Evolutionary conservation across 2,113 vertebrate species (phyloP).

Genomic region (Accipiter cooperii): DNA sequence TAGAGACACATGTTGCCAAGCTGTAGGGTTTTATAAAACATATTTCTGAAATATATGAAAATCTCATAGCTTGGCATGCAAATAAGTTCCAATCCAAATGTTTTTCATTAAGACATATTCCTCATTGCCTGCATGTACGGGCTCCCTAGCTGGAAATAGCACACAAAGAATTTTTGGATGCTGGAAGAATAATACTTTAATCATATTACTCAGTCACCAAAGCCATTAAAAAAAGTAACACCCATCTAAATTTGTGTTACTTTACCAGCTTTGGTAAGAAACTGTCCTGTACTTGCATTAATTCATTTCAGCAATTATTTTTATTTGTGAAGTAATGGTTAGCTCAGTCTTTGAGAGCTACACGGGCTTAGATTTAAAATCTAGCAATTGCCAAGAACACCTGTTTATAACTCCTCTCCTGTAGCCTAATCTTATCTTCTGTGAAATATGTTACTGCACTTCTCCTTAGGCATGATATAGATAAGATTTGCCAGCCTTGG

Average conservation of each 20-base stretch:
- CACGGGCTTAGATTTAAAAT: not conserved
- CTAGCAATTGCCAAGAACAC: not conserved
- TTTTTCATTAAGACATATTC: not conserved
- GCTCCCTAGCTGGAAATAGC: not conserved
- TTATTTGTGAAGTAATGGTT: not conserved
- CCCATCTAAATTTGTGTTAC: not conserved
- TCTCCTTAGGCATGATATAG: not conserved
- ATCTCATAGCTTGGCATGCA: not conserved
- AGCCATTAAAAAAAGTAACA: not conserved
- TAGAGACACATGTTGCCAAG: not conserved
- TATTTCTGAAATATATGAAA: not conserved
- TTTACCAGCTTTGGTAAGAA: not conserved
- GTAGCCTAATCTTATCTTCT: slow-evolving; percentile 19
- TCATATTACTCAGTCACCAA: not conserved
- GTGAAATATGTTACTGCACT: not conserved
- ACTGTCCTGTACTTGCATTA: not conserved
- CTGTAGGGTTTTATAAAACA: accelerated
- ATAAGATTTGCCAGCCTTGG: slow-evolving; percentile 19
- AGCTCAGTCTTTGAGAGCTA: not conserved
- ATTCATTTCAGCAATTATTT: not conserved
- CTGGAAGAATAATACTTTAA: not conserved
- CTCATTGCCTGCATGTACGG: not conserved
- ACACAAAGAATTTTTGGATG: not conserved
- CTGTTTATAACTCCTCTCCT: not conserved
- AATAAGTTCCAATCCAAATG: not conserved